Evolutionary conservation across 2,113 vertebrate species (phyloP), one percentile per base, ranked within the genome.

Genomic region (Numida meleagris): DNA sequence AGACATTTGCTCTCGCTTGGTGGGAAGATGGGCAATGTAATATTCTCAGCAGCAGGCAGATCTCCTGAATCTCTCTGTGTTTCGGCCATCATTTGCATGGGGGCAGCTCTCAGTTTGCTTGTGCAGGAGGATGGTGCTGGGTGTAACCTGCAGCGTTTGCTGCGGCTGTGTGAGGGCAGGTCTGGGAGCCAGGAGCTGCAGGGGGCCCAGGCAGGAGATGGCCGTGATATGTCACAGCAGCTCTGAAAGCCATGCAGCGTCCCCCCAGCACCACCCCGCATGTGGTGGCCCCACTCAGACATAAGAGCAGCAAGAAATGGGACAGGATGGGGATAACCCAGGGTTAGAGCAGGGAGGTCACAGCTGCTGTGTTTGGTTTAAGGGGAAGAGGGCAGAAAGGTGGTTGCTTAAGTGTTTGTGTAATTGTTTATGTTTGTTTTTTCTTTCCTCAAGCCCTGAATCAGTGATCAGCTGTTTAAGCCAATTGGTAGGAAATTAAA

Each of bases 1-100:
- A 93, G 92, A 92, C 86, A 0, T 88, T 89, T 94, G 90, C 88
- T 96, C 94, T 90, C 78, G 24, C 86, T 89, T 50, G 88, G 83
- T 95, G 93, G 86, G 91, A 93, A 95, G 92, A 96, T 58, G 65
- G 53, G 86, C 68, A 83, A 79, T 86, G 93, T 72, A 90, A 50
- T 93, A 20, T 90, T 95, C 94, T 94, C 94, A 95, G 68, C 34
- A 61, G 23, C 0, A 21, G 66, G 33, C 63, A 68, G 58, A 48
- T 58, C 62, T 70, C 38, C 75, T 31, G 13, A 65, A 83, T 14
- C 33, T 48, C 48, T 45, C 45, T 31, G 42, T 75, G 53, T 21
- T 58, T 20, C 36, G 82, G 50, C 71, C 57, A 7, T 34, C 29
- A 12, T n/a, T 2, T 75, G 43, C 45, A 53, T 46, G 80, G 18